Conservation (phyloP, 2,797 vertebrate genomes). For the Garrulus glandarius region DNA sequence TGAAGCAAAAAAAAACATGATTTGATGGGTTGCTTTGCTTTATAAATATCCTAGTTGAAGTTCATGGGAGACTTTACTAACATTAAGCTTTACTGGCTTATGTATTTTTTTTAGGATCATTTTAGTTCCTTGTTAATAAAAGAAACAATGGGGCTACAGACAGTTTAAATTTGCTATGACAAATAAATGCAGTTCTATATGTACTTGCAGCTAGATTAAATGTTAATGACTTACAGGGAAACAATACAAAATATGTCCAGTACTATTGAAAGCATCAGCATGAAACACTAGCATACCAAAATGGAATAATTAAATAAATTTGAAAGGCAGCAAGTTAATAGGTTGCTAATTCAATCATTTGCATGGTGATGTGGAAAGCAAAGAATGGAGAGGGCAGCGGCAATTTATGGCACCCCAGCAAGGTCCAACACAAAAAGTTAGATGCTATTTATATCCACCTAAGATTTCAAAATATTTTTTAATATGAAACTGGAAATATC, state of each 20-base stretch:
- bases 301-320: neutral
- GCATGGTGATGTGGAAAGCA: neutral
- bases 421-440: neutral
- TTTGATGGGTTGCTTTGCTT: neutral
- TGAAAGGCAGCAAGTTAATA: neutral
- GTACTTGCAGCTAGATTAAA: neutral
- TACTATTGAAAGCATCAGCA: neutral
- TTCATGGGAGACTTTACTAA: neutral
- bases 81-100: neutral
- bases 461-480: neutral
- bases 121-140: neutral
- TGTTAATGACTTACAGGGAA: neutral
- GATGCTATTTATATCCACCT: neutral
- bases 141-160: neutral
- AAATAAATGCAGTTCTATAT: neutral
- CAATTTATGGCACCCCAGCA: neutral
- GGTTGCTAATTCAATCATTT: neutral
- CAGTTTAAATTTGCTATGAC: neutral
- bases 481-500: neutral
- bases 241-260: neutral
- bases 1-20: rapidly evolving
- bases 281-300: neutral
- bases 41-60: neutral
- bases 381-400: neutral
- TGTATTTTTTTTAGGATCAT: neutral